Evolutionary conservation across 2,797 vertebrate genomes (phyloP).

Genomic region (Lemur catta): DNA sequence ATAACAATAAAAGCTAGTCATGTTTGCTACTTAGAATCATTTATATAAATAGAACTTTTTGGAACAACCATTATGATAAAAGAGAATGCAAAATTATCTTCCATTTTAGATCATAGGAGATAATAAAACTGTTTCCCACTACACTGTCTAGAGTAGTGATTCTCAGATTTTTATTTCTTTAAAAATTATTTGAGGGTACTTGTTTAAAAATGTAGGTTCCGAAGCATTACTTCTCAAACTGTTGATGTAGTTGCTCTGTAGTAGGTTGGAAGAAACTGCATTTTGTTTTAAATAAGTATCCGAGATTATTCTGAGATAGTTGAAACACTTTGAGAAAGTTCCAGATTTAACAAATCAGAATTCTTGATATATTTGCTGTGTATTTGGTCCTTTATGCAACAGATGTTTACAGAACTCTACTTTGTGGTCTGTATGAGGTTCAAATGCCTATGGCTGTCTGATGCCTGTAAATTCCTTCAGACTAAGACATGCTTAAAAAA

Average conservation of each 20-base stretch:
- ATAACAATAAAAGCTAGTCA: background rate
- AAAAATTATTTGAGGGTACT: conserved; percentile 6
- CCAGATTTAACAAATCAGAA: conserved; percentile 16
- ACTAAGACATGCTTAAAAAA: background rate
- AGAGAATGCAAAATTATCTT: conserved; percentile 7
- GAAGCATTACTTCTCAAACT: background rate
- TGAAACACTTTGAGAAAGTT: conserved; percentile 42
- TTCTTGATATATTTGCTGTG: conserved; percentile 42
- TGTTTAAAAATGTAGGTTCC: conserved; percentile 26
- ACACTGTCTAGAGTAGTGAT: background rate
- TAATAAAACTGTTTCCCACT: conserved; percentile 30
- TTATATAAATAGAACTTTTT: conserved; percentile 12
- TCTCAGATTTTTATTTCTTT: conserved; percentile 33
- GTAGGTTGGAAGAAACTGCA: background rate
- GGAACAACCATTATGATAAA: background rate
- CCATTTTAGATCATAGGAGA: background rate
- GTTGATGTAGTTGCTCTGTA: background rate
- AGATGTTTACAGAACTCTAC: conserved; percentile 15
- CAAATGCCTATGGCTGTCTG: background rate
- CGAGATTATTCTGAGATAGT: conserved; percentile 17
- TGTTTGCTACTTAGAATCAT: background rate
- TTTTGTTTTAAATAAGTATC: conserved; percentile 39
- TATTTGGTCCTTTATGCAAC: background rate
- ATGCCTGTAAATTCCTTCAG: background rate
- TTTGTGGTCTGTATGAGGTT: background rate